These are phyloP conservation scores for Tiphia femorata DNA, from an alignment of 2,888 invertebrate species.

Conservation along the genomic window DNA sequence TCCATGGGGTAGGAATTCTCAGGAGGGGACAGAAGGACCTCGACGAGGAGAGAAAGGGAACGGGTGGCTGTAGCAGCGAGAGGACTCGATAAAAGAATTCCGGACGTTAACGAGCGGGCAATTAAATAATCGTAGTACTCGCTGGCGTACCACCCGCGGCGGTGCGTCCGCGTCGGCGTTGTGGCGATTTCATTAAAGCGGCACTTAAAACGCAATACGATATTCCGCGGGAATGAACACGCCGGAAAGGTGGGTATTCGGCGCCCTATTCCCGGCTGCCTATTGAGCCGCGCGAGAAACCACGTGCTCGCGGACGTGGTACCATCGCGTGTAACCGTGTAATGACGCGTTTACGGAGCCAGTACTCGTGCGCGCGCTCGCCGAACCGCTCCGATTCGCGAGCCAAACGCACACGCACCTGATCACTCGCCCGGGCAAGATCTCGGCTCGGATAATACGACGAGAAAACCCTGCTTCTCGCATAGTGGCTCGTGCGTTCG, in stretches of 20 bases:
- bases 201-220: slow-evolving; percentile 33
- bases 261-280: neutral
- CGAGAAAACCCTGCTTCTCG: slow-evolving; percentile 1
- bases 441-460: neutral
- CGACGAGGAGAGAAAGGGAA: neutral
- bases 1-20: neutral
- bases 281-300: neutral
- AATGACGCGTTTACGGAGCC: neutral
- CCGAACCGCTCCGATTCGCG: neutral
- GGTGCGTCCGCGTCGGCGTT: too few species aligned
- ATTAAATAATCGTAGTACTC: slow-evolving; percentile 44
- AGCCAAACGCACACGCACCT: neutral
- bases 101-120: slow-evolving; percentile 25
- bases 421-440: neutral
- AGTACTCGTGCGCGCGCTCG: neutral
- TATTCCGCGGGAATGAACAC: slow-evolving; percentile 32
- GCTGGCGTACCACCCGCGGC: slow-evolving; percentile 26
- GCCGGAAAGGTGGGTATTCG: too few species aligned
- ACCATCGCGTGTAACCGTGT: neutral
- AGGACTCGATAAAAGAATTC: slow-evolving; percentile 6
- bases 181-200: slow-evolving; percentile 40
- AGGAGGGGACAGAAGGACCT: too few species aligned
- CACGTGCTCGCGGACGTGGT: neutral
- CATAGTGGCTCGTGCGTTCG: neutral
- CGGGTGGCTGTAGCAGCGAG: slow-evolving; percentile 13